Conservation (phyloP, 2,113 vertebrate genomes). For the Peucedramus taeniatus region DNA sequence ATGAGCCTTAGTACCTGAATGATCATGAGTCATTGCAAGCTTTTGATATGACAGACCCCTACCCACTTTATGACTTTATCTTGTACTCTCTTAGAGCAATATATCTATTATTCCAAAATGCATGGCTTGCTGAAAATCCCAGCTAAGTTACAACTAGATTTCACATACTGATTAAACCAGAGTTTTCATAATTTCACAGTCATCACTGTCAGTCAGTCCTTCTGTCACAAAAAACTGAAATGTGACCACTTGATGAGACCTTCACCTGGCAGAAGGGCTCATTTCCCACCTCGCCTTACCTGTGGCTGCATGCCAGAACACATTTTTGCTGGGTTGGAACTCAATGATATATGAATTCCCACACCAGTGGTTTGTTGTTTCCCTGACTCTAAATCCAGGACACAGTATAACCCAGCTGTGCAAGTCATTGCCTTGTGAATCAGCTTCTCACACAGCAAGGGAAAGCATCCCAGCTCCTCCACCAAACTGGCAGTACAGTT, state of each 20-base stretch:
- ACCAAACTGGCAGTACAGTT: background rate
- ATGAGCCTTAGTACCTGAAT: background rate
- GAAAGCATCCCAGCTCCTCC: background rate
- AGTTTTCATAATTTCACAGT: background rate
- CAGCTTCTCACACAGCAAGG: background rate
- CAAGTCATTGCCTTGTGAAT: conserved; percentile 34
- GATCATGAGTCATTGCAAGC: background rate
- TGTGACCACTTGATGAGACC: accelerated
- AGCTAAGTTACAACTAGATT: background rate
- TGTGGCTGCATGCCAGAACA: background rate
- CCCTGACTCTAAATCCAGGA: conserved; percentile 16
- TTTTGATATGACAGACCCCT: background rate
- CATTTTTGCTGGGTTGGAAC: background rate
- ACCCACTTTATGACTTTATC: background rate
- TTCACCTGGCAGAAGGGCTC: background rate
- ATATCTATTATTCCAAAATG: background rate
- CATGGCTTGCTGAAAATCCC: background rate
- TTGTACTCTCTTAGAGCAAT: background rate
- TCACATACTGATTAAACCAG: background rate
- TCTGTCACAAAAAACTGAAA: background rate
- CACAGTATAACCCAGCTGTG: conserved; percentile 9
- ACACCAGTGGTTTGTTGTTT: background rate
- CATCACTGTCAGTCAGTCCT: background rate
- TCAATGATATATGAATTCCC: background rate
- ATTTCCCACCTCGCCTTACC: background rate